Evolutionary conservation across 2,797 vertebrate genomes (phyloP).

Genomic region (Catamblyrhynchus diadema): DNA sequence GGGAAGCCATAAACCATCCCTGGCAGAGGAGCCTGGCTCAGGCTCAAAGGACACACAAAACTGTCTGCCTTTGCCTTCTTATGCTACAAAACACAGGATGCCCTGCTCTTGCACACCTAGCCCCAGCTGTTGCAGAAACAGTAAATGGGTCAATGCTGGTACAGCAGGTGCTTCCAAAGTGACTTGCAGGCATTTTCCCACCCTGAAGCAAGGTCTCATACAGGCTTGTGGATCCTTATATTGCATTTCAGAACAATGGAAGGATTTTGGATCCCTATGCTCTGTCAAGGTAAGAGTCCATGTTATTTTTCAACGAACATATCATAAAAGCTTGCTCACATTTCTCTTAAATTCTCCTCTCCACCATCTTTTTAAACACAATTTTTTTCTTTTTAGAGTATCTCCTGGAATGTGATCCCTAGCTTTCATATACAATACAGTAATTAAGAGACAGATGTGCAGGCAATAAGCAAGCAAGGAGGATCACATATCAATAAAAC

Average conservation of each 20-base stretch:
- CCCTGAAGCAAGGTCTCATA: background rate
- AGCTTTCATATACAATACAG: background rate
- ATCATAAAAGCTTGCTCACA: background rate
- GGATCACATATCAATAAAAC: background rate
- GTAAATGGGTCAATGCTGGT: background rate
- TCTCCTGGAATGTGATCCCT: background rate
- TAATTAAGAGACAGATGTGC: background rate
- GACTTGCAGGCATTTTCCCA: background rate
- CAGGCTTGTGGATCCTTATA: background rate
- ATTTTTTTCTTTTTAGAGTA: background rate
- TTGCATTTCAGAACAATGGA: background rate
- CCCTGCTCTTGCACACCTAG: background rate
- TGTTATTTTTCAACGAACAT: background rate
- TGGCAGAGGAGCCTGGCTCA: background rate
- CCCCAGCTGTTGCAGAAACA: background rate
- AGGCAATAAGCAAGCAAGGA: background rate
- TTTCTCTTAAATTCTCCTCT: background rate
- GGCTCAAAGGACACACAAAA: rapidly evolving
- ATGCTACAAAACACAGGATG: background rate
- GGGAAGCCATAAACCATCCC: background rate
- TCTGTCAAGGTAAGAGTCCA: background rate
- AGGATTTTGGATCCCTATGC: background rate
- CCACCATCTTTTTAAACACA: background rate
- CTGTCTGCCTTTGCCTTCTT: background rate
- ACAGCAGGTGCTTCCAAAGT: background rate